Evolutionary conservation across 1,140 invertebrate genomes (phyloP), one percentile per base, ranked within the genome.

Genomic region (Drosophila sulfurigaster): DNA sequence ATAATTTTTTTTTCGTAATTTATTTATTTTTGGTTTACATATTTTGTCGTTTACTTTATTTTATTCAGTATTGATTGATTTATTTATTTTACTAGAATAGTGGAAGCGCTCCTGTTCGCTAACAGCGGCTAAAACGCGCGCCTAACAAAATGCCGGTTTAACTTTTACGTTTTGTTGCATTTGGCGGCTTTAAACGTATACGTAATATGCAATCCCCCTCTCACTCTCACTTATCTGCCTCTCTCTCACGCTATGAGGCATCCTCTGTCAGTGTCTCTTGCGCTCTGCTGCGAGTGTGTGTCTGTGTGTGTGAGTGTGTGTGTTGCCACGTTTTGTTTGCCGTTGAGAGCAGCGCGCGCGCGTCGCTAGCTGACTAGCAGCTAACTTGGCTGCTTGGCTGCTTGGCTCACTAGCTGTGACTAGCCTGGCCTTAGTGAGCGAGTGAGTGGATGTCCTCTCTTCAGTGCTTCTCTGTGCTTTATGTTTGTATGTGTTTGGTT

Each of bases 91-190:
- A 16, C 1, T 16, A 16, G 16, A 16, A 16, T 16, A 16, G 16
- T 16, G 16, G 32, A 32, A 16, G 28, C 67, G 38, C 64, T 68
- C 59, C 45, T 48, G 68, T 13, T 51, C 15, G 7, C 46, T 49
- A 70, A 32, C 51, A 52, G 70, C 67, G 46, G 46, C 64, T 72
- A 69, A 81, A 86, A 81, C 71, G 79, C 79, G 81, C 67, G 77
- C 68, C 68, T 81, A 78, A 68, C 80, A 79, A 82, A 82, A 83
- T 85, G 82, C 79, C 75, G 79, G 79, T 87, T 87, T 79, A 82
- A 57, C 75, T 76, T 86, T 78, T 62, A 75, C 74, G 78, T 75
- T 87, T 63, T 66, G 46, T 75, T 78, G 82, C 49, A 68, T 74
- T 74, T 68, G 63, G 62, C 54, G 71, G 64, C 48, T 57, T 68